Base-by-base conservation (phyloP, 2,888 invertebrate genomes). In the Diploptera punctata region DNA sequence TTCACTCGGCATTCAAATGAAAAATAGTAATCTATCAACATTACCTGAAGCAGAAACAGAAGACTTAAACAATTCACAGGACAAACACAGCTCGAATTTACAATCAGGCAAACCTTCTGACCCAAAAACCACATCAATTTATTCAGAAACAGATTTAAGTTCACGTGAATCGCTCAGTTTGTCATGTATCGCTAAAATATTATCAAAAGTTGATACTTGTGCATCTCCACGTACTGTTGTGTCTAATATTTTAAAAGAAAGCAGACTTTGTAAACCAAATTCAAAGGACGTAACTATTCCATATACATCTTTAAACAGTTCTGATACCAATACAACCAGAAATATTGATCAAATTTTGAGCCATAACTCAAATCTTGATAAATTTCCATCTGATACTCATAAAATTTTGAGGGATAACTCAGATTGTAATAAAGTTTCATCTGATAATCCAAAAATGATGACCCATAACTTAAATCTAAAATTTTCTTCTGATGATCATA, bases 141-240 rank as follows among this genome's bases (percentile, higher is more conserved):
- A 24, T 52, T 24, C 24, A 1, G 52, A 24, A 24, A 7, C 3
- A 7, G 24, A 21, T 24, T 7, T 47, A 19, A 13, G 13, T 13
- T 21, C 13, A 9, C 52, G 52, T 21, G 52, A 57, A 0, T 31
- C 65, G 10, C 26, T 65, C 2, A 65, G 65, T 26, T 43, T 65
- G 3, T 44, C 29, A 4, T 26, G 47, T 3, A 65, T 65, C 38
- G 65, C 65, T 26, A 33, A 29, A 9, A 65, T 65, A 43, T 33
- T 65, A 1, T 44, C n/a, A 29, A 65, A 65, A 1, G 26, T 65
- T 16, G 65, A 65, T 47, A 26, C 24, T 24, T 24, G 26, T 1
- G 47, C 29, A 26, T 65, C 65, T 2, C 65, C 65, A 29, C 43
- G 47, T 18, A 65, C 65, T 26, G 44, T 65, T 65, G 65, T 65